A percentile compares a stretch with the other conserved stretches of the same genome.
These are phyloP conservation scores for Microcebus griseorufus DNA, from an alignment of 2,113 vertebrate genomes.

Conservation along the genomic window DNA sequence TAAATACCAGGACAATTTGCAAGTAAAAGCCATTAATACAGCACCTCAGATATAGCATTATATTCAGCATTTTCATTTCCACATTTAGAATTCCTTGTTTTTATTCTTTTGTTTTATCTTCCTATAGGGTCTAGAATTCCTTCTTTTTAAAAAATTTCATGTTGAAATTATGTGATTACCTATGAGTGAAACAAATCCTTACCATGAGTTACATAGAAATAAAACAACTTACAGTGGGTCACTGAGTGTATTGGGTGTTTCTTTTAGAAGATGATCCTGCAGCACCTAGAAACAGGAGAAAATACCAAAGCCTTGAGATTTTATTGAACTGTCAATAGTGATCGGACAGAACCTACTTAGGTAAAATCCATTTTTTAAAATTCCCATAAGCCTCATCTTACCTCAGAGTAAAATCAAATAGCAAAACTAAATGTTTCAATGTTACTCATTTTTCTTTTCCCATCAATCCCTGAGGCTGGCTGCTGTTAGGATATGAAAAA, in stretches of 20 bases:
- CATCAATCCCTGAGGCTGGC: neutral
- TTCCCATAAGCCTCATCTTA: neutral
- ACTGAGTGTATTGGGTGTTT: slow-evolving; percentile 94
- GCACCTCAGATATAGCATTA: neutral
- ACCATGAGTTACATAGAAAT: neutral
- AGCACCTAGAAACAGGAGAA: slow-evolving; percentile 86
- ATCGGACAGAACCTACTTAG: neutral
- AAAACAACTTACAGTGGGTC: slow-evolving; percentile 91
- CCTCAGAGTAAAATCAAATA: neutral
- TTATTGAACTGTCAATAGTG: neutral
- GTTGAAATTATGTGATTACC: neutral
- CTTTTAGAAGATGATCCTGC: slow-evolving; percentile 95
- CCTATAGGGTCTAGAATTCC: neutral
- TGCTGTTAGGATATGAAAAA: neutral
- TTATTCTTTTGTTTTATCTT: no score
- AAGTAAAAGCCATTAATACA: neutral
- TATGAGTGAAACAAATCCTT: neutral
- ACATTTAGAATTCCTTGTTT: neutral
- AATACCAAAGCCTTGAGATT: neutral
- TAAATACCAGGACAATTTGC: neutral
- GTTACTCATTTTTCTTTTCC: neutral
- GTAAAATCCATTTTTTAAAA: neutral
- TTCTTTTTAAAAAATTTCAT: neutral
- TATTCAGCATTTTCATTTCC: neutral
- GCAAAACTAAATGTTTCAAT: neutral